Base-by-base conservation (phyloP, 1,140 invertebrate genomes). In the Solenopsis fugax region DNA sequence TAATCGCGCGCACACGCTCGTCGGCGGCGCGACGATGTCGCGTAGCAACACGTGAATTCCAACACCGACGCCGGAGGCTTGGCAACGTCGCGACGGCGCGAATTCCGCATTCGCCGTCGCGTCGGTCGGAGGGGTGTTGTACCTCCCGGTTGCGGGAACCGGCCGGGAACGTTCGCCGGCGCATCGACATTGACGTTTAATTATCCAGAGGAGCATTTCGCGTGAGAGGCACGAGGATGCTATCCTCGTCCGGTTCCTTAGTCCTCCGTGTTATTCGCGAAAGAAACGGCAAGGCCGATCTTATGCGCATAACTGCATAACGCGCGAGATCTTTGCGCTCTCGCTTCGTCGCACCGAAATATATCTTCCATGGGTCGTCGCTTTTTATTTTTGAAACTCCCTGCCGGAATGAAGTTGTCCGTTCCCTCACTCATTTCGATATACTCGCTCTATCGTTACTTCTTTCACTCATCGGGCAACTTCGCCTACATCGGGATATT, bases 31-130 rank as follows among this genome's bases (percentile, higher is more conserved):
- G 50, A 75, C 50, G 52, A 86, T 81, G 85, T 87, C 85, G 76
- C 85, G 77, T 90, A 89, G 89, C 89, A 90, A 89, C 88, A 86
- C 84, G 88, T 77, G 65, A 71, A 77, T 56, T 81, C 72, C 75
- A 48, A 75, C 75, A 71, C 45, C 50, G 18, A 71, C 56, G 54
- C 18, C 18, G 65, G 6, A 21, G 45, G 24, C 65, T 41, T 89
- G 88, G 88, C 88, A 90, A 87, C 89, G 34, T 29, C 45, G 85
- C 71, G 84, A 45, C 89, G 37, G 85, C 50, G 58, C 50, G 86
- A 90, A 90, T 90, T 90, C 89, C 88, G 89, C 89, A 71, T 48
- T 73, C 29, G 16, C 29, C 16, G 58, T 29, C 12, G 13, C 9
- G 56, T 12, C 41, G 52, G 29, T 29, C 29, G 29, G 29, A 56